These are phyloP conservation scores for Neotoxoptera formosana DNA, from an alignment of 1,140 invertebrate species.

Conservation along the genomic window DNA sequence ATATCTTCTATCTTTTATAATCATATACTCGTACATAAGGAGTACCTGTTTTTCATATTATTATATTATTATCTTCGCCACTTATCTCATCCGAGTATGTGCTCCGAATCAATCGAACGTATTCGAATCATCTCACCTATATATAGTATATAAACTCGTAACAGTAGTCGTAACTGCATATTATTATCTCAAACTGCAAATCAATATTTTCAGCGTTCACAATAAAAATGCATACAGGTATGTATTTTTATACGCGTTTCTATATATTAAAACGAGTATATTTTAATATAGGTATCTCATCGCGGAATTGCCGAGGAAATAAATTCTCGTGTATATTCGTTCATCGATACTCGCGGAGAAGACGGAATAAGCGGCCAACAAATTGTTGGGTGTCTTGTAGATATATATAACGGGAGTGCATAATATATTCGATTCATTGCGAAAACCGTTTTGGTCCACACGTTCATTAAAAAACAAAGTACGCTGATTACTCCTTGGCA, in stretches of 20 bases:
- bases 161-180: not conserved
- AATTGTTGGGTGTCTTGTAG: not conserved
- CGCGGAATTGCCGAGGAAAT: not conserved
- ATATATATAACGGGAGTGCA: not conserved
- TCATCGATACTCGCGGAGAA: not conserved
- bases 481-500: not conserved
- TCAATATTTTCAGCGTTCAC: not conserved
- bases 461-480: slow-evolving; percentile 20
- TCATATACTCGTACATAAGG: too few species aligned
- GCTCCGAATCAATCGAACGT: not conserved
- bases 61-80: not conserved
- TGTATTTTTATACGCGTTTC: not conserved
- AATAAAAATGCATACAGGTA: not conserved
- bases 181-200: too few species aligned
- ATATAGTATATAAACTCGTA: not conserved
- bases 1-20: too few species aligned
- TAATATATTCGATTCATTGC: not conserved
- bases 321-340: too few species aligned
- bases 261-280: not conserved
- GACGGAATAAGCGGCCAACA: not conserved
- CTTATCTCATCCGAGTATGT: not conserved
- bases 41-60: too few species aligned
- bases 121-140: not conserved
- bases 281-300: not conserved
- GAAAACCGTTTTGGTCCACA: slow-evolving; percentile 37